Evolutionary conservation across 1,140 invertebrate genomes (phyloP).

Genomic region (Dinoponera quadriceps): DNA sequence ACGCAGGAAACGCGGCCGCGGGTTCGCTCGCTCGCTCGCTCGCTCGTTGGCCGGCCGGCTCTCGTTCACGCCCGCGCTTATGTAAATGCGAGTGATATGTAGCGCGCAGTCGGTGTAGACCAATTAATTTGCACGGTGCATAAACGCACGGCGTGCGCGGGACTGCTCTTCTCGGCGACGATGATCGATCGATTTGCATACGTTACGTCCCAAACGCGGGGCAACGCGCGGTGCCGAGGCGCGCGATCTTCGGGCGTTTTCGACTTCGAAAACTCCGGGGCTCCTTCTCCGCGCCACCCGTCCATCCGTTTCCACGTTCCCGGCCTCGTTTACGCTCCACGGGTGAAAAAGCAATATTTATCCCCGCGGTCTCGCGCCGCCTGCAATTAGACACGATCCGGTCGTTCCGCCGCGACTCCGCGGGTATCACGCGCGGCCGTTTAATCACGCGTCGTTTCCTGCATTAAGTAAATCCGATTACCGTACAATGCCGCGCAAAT

Average conservation of each 20-base stretch:
- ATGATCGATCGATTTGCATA: conserved; percentile 66
- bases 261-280: too few relatives aligned
- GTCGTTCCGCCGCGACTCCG: conserved; percentile 55
- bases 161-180: conserved; percentile 67
- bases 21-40: conserved; percentile 8
- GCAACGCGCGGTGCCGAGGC: too few relatives aligned
- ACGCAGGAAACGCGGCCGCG: conserved; percentile 60
- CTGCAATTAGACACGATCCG: conserved; percentile 61
- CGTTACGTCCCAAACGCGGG: conserved; percentile 4
- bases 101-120: conserved; percentile 64
- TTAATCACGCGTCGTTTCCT: conserved; percentile 71
- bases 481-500: conserved; percentile 57
- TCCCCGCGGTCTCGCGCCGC: conserved; percentile 42
- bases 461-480: conserved; percentile 72
- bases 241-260: too few relatives aligned
- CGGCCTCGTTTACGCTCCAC: too few relatives aligned
- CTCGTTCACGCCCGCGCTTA: conserved; percentile 49
- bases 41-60: too few relatives aligned
- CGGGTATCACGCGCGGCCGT: conserved; percentile 55
- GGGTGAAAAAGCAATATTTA: conserved; percentile 25
- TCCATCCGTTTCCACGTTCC: too few relatives aligned
- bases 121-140: conserved; percentile 72
- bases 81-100: conserved; percentile 69
- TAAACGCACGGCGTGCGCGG: conserved; percentile 57
- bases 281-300: too few relatives aligned